phyloP scores from a whole-genome alignment of 92 coral and sea anemone species.

The Chrysogorgia sp. region DNA sequence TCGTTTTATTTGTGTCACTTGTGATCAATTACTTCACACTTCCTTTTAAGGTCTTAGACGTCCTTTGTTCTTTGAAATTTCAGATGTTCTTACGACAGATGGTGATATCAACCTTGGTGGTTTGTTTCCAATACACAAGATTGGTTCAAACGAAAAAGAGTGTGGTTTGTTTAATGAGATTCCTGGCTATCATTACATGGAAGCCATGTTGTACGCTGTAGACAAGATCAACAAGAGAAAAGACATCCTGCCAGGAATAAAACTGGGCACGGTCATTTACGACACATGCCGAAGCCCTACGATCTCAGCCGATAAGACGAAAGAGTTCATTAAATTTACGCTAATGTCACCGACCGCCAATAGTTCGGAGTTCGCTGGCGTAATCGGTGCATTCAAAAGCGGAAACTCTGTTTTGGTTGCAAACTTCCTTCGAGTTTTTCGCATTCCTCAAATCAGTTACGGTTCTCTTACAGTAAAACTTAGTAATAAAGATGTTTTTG shows the following conservation, averaged over 20 bases:
- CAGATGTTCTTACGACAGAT: slow-evolving; percentile 9
- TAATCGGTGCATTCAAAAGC: slow-evolving; percentile 54
- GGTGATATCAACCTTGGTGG: slow-evolving; percentile 55
- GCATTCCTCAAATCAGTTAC: no score
- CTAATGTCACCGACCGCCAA: slow-evolving; percentile 11
- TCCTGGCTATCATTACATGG: no score
- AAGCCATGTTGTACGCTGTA: slow-evolving; percentile 53
- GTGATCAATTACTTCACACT: no score
- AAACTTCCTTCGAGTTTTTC: no score
- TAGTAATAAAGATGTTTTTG: no score
- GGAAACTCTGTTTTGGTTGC: slow-evolving; percentile 50
- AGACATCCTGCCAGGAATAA: slow-evolving; percentile 49
- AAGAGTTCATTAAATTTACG: slow-evolving; percentile 45
- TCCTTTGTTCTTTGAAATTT: no score
- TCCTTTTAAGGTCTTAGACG: no score
- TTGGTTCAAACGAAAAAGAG: no score
- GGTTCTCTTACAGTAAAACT: no score
- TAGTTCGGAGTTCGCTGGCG: slow-evolving; percentile 52
- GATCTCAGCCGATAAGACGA: slow-evolving; percentile 51
- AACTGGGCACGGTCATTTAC: slow-evolving; percentile 54
- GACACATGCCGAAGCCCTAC: slow-evolving; percentile 64
- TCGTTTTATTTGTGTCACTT: no score
- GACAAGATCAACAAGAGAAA: slow-evolving; percentile 49
- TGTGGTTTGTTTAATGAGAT: no score
- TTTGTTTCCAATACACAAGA: no score